Percentiles rank a stretch among this genome's conserved stretches.
Conservation (phyloP, 2,888 invertebrate species). For the Biston stratarius region DNA sequence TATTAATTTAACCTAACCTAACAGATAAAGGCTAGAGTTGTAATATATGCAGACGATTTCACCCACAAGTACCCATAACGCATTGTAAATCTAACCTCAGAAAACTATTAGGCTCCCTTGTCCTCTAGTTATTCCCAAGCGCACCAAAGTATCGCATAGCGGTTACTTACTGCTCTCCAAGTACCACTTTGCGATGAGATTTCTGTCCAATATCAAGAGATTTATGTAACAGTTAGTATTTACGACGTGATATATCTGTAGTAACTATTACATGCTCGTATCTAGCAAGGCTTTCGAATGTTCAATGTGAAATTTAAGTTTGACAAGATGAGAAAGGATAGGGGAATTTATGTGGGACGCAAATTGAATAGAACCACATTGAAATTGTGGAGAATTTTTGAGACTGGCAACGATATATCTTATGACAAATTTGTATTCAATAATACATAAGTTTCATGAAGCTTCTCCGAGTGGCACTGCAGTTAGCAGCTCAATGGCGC, state of each 20-base stretch:
- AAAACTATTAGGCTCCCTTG: constrained; percentile 34
- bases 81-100: constrained; percentile 27
- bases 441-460: background rate
- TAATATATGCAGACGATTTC: constrained; percentile 4
- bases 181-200: constrained; percentile 49
- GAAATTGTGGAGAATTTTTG: constrained; percentile 12
- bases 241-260: constrained; percentile 42
- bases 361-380: constrained; percentile 24
- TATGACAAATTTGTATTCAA: background rate
- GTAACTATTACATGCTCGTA: constrained; percentile 40
- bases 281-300: constrained; percentile 38
- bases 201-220: constrained; percentile 51
- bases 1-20: background rate
- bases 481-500: too few relatives aligned
- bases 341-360: constrained; percentile 33
- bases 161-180: constrained; percentile 45
- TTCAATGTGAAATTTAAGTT: constrained; percentile 39
- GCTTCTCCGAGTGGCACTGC: too few relatives aligned
- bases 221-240: constrained; percentile 48
- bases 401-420: background rate
- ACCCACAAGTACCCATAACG: constrained; percentile 14
- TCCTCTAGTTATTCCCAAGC: constrained; percentile 36
- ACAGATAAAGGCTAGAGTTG: background rate
- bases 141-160: constrained; percentile 45
- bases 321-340: constrained; percentile 31